A percentile compares a stretch with the other conserved stretches of the same genome.
Evolutionary conservation across 1,140 invertebrate genomes (phyloP).

Genomic region (Brachionus rotundiformis): DNA sequence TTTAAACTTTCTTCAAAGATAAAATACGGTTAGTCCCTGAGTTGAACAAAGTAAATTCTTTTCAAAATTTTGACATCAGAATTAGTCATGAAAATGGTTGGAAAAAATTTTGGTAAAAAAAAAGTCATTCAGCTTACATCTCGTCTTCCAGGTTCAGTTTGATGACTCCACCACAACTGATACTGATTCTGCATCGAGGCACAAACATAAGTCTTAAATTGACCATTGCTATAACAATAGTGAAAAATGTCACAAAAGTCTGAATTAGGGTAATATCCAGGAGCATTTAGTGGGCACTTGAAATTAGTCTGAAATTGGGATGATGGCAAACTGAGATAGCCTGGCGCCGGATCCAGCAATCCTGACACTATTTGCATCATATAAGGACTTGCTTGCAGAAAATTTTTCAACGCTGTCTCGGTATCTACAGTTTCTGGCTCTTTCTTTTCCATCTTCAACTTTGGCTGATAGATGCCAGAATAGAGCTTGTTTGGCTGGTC

Average conservation of each 20-base stretch:
- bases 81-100: no score
- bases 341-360: slow-evolving; percentile 41
- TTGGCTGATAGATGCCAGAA: not conserved
- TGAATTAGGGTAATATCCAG: slow-evolving; percentile 27
- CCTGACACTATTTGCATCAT: slow-evolving; percentile 43
- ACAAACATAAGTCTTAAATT: slow-evolving; percentile 50
- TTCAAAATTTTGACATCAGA: no score
- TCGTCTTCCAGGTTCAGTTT: slow-evolving; percentile 43
- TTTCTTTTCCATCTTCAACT: not conserved
- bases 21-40: no score
- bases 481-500: slow-evolving; percentile 3
- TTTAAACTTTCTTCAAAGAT: no score
- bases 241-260: slow-evolving; percentile 52
- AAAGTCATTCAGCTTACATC: slow-evolving; percentile 11
- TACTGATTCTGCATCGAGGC: slow-evolving; percentile 43
- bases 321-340: slow-evolving; percentile 29
- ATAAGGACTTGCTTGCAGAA: slow-evolving; percentile 19
- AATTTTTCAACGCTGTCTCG: slow-evolving; percentile 24
- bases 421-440: not conserved
- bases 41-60: not conserved
- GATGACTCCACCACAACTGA: slow-evolving; percentile 52
- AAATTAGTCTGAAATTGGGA: slow-evolving; percentile 38
- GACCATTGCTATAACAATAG: slow-evolving; percentile 46
- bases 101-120: not conserved
- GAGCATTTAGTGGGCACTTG: slow-evolving; percentile 22